These are phyloP conservation scores for Rotaria socialis DNA, from an alignment of 2,888 invertebrate species.

Conservation along the genomic window DNA sequence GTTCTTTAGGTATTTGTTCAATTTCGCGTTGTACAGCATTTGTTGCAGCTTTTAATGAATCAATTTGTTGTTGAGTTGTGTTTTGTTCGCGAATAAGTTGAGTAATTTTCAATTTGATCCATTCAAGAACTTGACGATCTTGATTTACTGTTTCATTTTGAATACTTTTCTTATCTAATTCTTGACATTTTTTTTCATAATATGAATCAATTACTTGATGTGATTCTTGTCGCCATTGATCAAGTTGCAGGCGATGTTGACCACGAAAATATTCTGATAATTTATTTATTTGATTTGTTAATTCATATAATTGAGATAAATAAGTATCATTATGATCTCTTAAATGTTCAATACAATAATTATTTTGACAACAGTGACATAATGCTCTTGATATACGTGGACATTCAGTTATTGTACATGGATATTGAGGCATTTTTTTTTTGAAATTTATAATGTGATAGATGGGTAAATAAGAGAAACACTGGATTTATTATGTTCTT, in stretches of 20 bases:
- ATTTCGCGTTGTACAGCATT: not conserved
- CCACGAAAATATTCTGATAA: not conserved
- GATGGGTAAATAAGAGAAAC: no score
- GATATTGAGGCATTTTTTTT: not conserved
- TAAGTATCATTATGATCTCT: not conserved
- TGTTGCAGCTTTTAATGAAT: not conserved
- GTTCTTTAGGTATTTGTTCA: not conserved
- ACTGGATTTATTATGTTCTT: no score
- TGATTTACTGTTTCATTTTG: not conserved
- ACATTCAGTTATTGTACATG: not conserved
- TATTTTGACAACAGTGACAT: not conserved
- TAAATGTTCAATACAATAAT: conserved; percentile 2
- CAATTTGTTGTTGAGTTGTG: not conserved
- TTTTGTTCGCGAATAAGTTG: not conserved
- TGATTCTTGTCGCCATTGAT: not conserved
- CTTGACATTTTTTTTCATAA: conserved; percentile 1
- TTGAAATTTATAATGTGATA: no score
- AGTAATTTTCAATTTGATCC: not conserved
- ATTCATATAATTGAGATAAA: not conserved
- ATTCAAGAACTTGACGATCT: not conserved
- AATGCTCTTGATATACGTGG: not conserved
- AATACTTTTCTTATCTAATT: not conserved
- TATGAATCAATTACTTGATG: not conserved
- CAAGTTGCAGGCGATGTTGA: not conserved
- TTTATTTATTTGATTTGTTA: not conserved